Evolutionary conservation across 2,113 vertebrate species (phyloP), one percentile per base, ranked within the genome.

Genomic region (Eulemur rufifrons): DNA sequence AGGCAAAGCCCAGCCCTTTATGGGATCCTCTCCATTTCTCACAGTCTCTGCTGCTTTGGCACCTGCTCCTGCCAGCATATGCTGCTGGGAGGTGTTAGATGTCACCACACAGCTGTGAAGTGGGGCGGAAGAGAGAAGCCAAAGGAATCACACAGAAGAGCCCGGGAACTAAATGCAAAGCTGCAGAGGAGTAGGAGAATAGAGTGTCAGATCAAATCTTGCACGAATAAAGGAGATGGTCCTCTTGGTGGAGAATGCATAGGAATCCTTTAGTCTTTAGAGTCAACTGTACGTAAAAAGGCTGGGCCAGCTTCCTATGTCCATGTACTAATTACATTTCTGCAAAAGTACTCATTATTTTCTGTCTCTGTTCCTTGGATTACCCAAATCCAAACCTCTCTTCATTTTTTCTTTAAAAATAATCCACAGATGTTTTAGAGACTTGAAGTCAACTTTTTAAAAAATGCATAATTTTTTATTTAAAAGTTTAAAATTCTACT

Each of bases 31-130:
- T 81, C 50, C 39, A 0, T 17, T 89, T 83, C 89, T 94, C 52
- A 27, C 69, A 47, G 59, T 6, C 89, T 76, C 85, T 0, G 54
- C 66, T 56, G 84, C 69, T 80, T 93, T 87, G 84, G 86, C 94
- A 84, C 86, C 73, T 76, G 89, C 71, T 88, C 39, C 39, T 83
- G 52, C 88, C 86, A 84, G 94, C 86, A 82, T 89, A 68, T 92
- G 96, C 61, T 69, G 29, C 86, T 0, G 6, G 71, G 45, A 90
- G 74, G 74, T 87, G 87, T 77, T 76, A 66, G 95, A 52, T 96
- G 84, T 94, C 80, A 84, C 77, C 0, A 17, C 89, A 87, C 66
- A 97, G 96, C 93, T 97, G 94, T 94, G 74, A 92, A 85, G 80
- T 66, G 9, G 42, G 82, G 54, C 4, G 3, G 95, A 76, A 91